Evolutionary conservation across 2,113 vertebrate genomes (phyloP).

Genomic region (Coryphaenoides rupestris): DNA sequence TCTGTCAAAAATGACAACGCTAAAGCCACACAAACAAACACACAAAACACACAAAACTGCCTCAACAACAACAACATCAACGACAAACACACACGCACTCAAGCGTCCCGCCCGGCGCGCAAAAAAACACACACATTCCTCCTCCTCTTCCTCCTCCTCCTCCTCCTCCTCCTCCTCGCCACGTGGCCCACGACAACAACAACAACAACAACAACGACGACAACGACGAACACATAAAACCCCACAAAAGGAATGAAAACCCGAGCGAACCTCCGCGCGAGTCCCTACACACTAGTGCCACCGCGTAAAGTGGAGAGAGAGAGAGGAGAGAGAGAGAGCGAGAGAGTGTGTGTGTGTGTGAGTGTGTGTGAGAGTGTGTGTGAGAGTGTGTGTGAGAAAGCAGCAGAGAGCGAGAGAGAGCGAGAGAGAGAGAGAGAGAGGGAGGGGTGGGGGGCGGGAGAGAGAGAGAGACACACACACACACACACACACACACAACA

Average conservation of each 20-base stretch:
- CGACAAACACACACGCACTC: neutral
- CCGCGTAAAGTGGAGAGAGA: conserved; percentile 29
- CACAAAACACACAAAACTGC: neutral
- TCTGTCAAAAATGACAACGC: neutral
- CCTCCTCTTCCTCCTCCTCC: neutral
- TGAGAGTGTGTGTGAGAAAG: too few species aligned
- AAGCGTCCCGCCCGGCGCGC: too few species aligned
- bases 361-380: too few species aligned
- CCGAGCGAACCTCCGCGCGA: conserved; percentile 24
- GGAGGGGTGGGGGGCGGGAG: too few species aligned
- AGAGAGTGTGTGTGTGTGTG: too few species aligned
- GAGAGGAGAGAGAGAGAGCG: conserved; percentile 43
- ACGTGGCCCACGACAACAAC: conserved; percentile 35
- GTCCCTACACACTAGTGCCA: neutral
- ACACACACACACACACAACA: too few species aligned
- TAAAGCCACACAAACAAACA: neutral
- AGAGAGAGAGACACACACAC: too few species aligned
- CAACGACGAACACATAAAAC: neutral
- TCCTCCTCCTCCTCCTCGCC: conserved; percentile 9
- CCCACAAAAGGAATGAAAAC: conserved; percentile 17
- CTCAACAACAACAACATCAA: conserved; percentile 26
- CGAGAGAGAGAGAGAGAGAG: too few species aligned
- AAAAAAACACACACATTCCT: too few species aligned
- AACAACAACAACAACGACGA: conserved; percentile 20
- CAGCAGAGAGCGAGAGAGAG: too few species aligned